Evolutionary conservation across 2,797 vertebrate genomes (phyloP).

Genomic region (Syngnathus acus): DNA sequence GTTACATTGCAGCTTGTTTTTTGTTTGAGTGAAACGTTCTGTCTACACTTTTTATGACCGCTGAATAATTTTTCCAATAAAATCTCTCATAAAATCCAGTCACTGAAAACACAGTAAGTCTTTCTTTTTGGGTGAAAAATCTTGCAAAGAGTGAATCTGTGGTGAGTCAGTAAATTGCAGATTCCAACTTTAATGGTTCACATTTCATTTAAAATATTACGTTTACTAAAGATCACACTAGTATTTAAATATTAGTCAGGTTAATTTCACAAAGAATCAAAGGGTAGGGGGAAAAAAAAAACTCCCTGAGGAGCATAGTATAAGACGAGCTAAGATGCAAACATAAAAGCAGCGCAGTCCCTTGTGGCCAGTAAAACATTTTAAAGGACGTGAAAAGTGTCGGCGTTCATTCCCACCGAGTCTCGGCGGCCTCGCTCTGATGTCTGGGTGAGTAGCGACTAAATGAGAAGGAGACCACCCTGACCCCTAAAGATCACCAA

Average conservation of each 20-base stretch:
- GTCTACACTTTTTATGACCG: too few species aligned
- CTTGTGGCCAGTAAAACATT: slow-evolving; percentile 24
- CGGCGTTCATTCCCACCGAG: slow-evolving; percentile 19
- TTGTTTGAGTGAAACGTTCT: too few species aligned
- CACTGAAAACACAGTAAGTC: too few species aligned
- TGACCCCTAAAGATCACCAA: slow-evolving; percentile 47
- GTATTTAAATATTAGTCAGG: not conserved
- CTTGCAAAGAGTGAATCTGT: too few species aligned
- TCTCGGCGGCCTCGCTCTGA: slow-evolving; percentile 8
- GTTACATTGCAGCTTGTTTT: too few species aligned
- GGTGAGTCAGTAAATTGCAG: too few species aligned
- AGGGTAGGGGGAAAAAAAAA: slow-evolving; percentile 27
- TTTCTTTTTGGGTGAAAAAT: too few species aligned
- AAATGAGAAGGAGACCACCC: slow-evolving; percentile 35
- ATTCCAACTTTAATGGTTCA: too few species aligned
- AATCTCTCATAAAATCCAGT: too few species aligned
- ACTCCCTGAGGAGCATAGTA: slow-evolving; percentile 24
- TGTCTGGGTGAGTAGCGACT: slow-evolving; percentile 9
- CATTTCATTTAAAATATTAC: too few species aligned
- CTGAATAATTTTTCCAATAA: too few species aligned
- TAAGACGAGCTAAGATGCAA: slow-evolving; percentile 13
- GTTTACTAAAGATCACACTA: too few species aligned
- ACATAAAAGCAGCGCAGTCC: slow-evolving; percentile 8
- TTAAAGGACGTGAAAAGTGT: slow-evolving; percentile 36
- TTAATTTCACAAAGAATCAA: not conserved